Conservation (phyloP, 2,888 invertebrate genomes). For the Colletes collaris region DNA sequence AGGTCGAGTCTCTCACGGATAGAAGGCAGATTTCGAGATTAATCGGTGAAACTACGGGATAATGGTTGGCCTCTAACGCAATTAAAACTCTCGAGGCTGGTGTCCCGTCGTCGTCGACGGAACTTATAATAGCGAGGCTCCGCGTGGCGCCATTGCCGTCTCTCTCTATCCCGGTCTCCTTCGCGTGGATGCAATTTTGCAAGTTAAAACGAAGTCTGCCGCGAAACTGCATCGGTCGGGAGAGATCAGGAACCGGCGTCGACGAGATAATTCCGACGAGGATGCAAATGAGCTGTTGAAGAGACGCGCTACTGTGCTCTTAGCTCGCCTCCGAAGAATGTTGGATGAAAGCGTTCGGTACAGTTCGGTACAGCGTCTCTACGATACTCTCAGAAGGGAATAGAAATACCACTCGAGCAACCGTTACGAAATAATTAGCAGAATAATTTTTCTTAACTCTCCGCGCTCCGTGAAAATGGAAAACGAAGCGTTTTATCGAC, state of each 20-base stretch:
- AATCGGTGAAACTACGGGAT: slow-evolving; percentile 41
- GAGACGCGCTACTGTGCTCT: slow-evolving; percentile 29
- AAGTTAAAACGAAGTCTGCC: slow-evolving; percentile 28
- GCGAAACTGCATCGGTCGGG: slow-evolving; percentile 30
- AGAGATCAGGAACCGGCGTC: slow-evolving; percentile 35
- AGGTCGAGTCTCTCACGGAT: background rate
- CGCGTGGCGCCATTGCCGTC: background rate
- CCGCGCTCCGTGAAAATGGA: no score
- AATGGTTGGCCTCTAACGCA: slow-evolving; percentile 46
- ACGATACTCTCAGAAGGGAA: no score
- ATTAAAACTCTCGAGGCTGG: slow-evolving; percentile 49
- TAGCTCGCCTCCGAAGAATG: slow-evolving; percentile 6
- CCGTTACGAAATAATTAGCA: no score
- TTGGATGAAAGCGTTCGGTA: slow-evolving; percentile 32
- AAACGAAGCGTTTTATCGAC: no score
- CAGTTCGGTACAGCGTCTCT: slow-evolving; percentile 14
- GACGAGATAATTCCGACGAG: slow-evolving; percentile 45
- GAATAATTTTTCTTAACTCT: no score
- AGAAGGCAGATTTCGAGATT: slow-evolving; percentile 42
- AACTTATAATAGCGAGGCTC: slow-evolving; percentile 33
- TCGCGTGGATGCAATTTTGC: slow-evolving; percentile 38
- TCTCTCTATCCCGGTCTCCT: background rate
- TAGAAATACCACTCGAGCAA: no score
- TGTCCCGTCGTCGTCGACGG: slow-evolving; percentile 1
- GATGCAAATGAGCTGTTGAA: slow-evolving; percentile 42